A percentile compares a stretch with the other conserved stretches of the same genome.
phyloP scores from a whole-genome alignment of 2,888 invertebrate genomes.

The Scaptomyza caliginosa region DNA sequence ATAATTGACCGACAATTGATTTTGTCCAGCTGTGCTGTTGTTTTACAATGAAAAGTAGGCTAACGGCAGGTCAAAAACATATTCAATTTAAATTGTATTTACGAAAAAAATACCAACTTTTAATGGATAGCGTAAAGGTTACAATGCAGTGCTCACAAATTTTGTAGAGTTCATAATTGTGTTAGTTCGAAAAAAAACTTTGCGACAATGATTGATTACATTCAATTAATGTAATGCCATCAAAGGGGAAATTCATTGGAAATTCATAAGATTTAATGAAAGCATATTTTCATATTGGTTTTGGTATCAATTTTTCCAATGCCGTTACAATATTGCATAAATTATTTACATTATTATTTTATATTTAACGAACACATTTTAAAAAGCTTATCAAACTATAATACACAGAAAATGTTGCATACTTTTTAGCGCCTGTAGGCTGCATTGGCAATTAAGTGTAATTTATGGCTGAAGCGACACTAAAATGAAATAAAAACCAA shows the following conservation, averaged over 20 bases:
- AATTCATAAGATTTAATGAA: not conserved
- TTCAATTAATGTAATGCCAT: too few species aligned
- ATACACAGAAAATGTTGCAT: too few species aligned
- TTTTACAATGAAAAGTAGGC: slow-evolving; percentile 33
- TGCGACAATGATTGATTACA: not conserved
- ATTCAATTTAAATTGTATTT: slow-evolving; percentile 2
- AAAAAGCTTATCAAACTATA: too few species aligned
- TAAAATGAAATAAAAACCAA: slow-evolving; percentile 39
- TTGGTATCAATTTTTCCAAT: too few species aligned
- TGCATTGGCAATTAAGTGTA: slow-evolving; percentile 36
- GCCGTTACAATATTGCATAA: too few species aligned
- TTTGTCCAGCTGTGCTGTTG: slow-evolving; percentile 8
- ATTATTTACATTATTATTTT: too few species aligned
- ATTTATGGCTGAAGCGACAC: slow-evolving; percentile 12
- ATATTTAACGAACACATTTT: too few species aligned
- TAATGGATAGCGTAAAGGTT: slow-evolving; percentile 11
- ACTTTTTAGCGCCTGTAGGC: not conserved
- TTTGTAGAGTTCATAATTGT: not conserved
- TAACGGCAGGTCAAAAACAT: slow-evolving; percentile 25
- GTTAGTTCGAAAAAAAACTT: not conserved
- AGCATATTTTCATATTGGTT: too few species aligned
- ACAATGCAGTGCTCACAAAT: slow-evolving; percentile 1
- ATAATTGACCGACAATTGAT: slow-evolving; percentile 35
- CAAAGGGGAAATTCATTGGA: too few species aligned
- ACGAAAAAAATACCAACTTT: slow-evolving; percentile 20